phyloP scores from a whole-genome alignment of 1,140 invertebrate species.

The Nylanderia fulva region DNA sequence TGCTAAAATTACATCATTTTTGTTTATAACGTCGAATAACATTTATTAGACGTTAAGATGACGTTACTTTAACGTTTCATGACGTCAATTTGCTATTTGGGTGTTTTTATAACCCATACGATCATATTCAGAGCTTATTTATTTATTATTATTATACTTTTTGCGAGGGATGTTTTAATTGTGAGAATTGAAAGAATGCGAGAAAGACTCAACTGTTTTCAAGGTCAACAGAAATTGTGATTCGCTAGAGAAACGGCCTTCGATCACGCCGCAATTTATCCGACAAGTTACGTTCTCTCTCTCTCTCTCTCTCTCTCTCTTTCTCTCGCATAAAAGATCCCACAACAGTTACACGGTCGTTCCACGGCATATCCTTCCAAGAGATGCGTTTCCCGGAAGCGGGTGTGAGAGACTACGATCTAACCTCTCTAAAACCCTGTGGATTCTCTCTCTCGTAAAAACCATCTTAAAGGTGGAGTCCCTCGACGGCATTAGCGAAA shows the following conservation, averaged over 20 bases:
- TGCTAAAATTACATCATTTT: no score
- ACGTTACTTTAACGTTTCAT: no score
- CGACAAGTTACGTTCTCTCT: slow-evolving; percentile 40
- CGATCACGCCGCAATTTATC: slow-evolving; percentile 43
- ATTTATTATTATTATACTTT: not conserved
- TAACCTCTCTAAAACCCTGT: slow-evolving; percentile 73
- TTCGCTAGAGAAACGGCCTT: slow-evolving; percentile 26
- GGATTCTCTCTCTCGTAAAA: slow-evolving; percentile 80
- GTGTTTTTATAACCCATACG: no score
- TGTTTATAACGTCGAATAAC: no score
- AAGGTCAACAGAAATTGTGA: slow-evolving; percentile 9
- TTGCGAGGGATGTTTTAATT: not conserved
- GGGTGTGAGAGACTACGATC: slow-evolving; percentile 66
- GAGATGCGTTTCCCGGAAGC: not conserved
- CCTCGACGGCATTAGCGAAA: slow-evolving; percentile 83
- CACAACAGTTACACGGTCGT: slow-evolving; percentile 3
- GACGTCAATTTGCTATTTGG: no score
- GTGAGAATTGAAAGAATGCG: not conserved
- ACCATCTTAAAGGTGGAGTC: slow-evolving; percentile 76
- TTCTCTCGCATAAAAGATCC: no score
- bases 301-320: no score
- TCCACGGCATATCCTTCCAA: no score
- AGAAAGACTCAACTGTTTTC: not conserved
- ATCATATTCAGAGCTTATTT: no score
- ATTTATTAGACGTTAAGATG: no score